A percentile compares a stretch with the other conserved stretches of the same genome.
These are phyloP conservation scores for Cherax destructor DNA, from an alignment of 1,140 invertebrate genomes.

Conservation along the genomic window DNA sequence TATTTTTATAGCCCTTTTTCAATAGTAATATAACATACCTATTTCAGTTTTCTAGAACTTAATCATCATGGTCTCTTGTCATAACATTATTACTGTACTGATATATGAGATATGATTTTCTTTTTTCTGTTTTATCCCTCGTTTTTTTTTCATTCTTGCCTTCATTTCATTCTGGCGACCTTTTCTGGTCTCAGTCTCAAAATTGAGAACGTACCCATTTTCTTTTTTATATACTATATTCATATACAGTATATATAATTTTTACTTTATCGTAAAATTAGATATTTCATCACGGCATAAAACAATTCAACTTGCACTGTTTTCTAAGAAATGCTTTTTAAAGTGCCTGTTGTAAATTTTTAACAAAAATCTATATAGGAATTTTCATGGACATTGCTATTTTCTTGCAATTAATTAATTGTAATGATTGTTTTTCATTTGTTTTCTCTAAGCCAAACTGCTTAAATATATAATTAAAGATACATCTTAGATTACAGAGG, in stretches of 20 bases:
- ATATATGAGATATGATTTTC: neutral
- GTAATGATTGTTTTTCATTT: neutral
- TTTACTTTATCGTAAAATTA: neutral
- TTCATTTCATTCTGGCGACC: neutral
- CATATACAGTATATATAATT: neutral
- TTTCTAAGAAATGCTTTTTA: neutral
- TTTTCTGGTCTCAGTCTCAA: neutral
- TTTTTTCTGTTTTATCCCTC: neutral
- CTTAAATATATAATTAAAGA: too few relatives aligned
- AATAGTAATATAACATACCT: neutral
- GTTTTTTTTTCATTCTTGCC: neutral
- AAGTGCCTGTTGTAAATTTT: neutral
- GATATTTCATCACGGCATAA: neutral
- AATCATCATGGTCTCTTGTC: neutral
- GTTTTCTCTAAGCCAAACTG: neutral
- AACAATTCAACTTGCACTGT: neutral
- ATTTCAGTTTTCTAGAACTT: neutral
- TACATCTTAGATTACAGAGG: neutral
- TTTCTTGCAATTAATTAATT: neutral
- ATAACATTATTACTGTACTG: neutral
- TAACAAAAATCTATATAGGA: neutral
- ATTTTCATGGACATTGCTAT: neutral
- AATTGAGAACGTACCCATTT: neutral
- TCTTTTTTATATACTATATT: neutral
- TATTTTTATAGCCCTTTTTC: neutral